These are phyloP conservation scores for Vulpes vulpes DNA, from an alignment of 2,113 vertebrate genomes.

Conservation along the genomic window DNA sequence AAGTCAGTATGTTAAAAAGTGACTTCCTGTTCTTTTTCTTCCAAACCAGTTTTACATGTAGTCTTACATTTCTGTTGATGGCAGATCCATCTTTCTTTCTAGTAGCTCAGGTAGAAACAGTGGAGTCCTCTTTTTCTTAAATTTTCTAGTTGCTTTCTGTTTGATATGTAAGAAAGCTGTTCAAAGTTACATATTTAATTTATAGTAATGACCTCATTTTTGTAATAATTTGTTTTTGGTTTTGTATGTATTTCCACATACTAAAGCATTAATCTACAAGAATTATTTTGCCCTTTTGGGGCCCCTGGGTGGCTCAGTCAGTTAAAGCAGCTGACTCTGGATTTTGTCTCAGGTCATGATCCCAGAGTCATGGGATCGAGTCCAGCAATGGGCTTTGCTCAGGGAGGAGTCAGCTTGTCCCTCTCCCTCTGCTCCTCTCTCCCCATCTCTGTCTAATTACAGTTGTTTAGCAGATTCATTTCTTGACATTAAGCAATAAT, in stretches of 20 bases:
- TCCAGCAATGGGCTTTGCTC: not conserved
- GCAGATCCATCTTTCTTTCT: not conserved
- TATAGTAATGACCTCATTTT: not conserved
- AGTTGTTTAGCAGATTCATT: not conserved
- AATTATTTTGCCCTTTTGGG: not conserved
- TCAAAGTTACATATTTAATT: not conserved
- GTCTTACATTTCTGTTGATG: not conserved
- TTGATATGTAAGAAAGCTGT: not conserved
- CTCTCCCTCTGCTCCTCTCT: not conserved
- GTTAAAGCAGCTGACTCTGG: not conserved
- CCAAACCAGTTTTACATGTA: not conserved
- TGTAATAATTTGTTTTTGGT: not conserved
- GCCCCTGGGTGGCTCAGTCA: not conserved
- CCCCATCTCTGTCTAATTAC: not conserved
- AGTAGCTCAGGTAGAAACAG: not conserved
- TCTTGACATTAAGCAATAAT: not conserved
- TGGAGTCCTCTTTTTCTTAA: not conserved
- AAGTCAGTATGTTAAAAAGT: not conserved
- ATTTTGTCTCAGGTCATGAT: not conserved
- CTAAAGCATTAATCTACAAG: not conserved
- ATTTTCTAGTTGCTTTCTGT: not conserved
- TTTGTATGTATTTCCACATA: not conserved
- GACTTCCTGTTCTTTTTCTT: not conserved
- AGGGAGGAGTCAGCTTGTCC: not conserved
- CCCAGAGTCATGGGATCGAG: not conserved